A percentile compares a stretch with the other conserved stretches of the same genome.
Conservation (phyloP, 1,140 invertebrate genomes). For the Saxidomus purpurata region DNA sequence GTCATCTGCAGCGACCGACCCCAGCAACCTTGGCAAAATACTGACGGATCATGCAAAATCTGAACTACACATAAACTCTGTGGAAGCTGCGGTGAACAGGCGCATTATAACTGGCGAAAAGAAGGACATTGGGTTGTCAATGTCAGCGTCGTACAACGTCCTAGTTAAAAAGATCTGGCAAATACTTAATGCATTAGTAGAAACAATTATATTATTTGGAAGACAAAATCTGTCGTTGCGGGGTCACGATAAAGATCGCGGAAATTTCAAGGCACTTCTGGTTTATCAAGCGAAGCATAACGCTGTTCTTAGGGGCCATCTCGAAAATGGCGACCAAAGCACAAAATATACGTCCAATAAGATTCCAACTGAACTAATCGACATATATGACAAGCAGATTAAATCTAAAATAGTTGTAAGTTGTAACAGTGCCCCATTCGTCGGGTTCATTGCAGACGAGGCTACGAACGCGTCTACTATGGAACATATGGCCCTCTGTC, state of each 20-base stretch:
- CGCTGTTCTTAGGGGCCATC: neutral
- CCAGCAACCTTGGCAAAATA: too few species aligned
- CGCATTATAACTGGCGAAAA: too few species aligned
- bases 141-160: too few species aligned
- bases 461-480: constrained; percentile 20
- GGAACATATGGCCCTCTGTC: too few species aligned
- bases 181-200: neutral
- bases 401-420: neutral
- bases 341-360: neutral
- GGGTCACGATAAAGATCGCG: neutral
- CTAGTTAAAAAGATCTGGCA: neutral
- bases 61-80: too few species aligned
- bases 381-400: neutral
- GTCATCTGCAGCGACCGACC: too few species aligned
- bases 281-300: neutral
- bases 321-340: neutral
- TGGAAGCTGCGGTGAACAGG: too few species aligned
- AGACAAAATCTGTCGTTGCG: neutral
- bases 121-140: too few species aligned
- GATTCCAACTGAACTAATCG: constrained; percentile 28
- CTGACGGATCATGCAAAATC: too few species aligned
- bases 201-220: neutral
- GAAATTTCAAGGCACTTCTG: neutral
- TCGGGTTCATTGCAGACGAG: constrained; percentile 49
- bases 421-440: neutral